These are phyloP conservation scores for Leptinotarsa texana DNA, from an alignment of 1,140 invertebrate species.

Conservation along the genomic window DNA sequence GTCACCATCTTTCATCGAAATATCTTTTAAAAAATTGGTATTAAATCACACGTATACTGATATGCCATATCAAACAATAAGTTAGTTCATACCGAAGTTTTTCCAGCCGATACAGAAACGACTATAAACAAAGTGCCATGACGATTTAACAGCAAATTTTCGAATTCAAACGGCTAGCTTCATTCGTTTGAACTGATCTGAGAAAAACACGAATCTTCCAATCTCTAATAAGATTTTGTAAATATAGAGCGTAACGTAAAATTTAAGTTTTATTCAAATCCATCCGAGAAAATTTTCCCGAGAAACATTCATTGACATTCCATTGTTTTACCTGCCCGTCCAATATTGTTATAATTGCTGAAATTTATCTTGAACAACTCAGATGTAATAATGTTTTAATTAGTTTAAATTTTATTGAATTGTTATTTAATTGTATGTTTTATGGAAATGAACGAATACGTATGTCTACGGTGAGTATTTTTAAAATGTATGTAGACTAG, in stretches of 20 bases:
- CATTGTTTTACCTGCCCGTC: conserved; percentile 33
- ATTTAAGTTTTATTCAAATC: conserved; percentile 23
- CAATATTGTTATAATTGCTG: conserved; percentile 34
- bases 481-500: conserved; percentile 8
- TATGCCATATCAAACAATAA: too few species aligned
- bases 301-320: conserved; percentile 10
- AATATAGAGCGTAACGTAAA: conserved; percentile 38
- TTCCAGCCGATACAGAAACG: not conserved
- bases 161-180: conserved; percentile 14
- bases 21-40: too few species aligned
- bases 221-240: conserved; percentile 33
- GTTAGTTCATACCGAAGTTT: too few species aligned
- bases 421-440: conserved; percentile 44
- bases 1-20: too few species aligned
- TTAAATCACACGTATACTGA: too few species aligned
- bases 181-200: conserved; percentile 16
- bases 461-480: conserved; percentile 13
- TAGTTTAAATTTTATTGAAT: conserved; percentile 46
- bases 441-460: conserved; percentile 5
- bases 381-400: conserved; percentile 36
- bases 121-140: conserved; percentile 37
- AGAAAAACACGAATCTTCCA: conserved; percentile 36
- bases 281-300: conserved; percentile 22
- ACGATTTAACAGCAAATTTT: conserved; percentile 20
- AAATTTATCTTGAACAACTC: conserved; percentile 27